phyloP scores from a whole-genome alignment of 2,113 vertebrate species.

The Channa argus region DNA sequence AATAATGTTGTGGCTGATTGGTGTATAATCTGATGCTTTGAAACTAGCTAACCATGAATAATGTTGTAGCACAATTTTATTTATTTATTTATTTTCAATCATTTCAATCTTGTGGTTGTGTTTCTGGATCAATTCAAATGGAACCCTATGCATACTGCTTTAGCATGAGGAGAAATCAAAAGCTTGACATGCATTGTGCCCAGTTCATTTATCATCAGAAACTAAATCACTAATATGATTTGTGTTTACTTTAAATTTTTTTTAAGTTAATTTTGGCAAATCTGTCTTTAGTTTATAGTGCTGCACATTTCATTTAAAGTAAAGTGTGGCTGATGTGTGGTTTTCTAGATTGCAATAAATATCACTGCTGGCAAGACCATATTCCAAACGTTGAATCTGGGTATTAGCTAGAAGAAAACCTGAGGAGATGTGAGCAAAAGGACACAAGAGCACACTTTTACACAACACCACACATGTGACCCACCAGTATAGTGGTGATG shows the following conservation, averaged over 20 bases:
- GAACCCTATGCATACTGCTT: background rate
- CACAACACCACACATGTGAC: conserved; percentile 47
- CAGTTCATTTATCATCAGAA: background rate
- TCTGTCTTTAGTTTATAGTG: background rate
- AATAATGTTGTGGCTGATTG: too few relatives aligned
- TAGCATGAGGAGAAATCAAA: background rate
- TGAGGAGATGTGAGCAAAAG: conserved; percentile 1
- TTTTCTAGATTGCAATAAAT: conserved; percentile 10
- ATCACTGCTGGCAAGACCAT: background rate
- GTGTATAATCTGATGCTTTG: too few relatives aligned
- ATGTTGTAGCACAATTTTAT: too few relatives aligned
- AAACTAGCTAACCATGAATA: too few relatives aligned
- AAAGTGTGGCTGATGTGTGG: background rate
- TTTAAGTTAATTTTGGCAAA: background rate
- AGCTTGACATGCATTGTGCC: background rate
- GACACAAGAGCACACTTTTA: background rate
- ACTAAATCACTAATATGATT: too few relatives aligned
- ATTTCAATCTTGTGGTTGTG: too few relatives aligned
- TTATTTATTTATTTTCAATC: too few relatives aligned
- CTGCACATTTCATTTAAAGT: background rate
- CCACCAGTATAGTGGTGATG: conserved; percentile 97
- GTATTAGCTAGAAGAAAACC: background rate
- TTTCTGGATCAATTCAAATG: too few relatives aligned
- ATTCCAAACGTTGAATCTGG: conserved; percentile 5
- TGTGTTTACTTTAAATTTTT: too few relatives aligned